Conservation (phyloP, 2,797 vertebrate species). For the Myotis findleyi region DNA sequence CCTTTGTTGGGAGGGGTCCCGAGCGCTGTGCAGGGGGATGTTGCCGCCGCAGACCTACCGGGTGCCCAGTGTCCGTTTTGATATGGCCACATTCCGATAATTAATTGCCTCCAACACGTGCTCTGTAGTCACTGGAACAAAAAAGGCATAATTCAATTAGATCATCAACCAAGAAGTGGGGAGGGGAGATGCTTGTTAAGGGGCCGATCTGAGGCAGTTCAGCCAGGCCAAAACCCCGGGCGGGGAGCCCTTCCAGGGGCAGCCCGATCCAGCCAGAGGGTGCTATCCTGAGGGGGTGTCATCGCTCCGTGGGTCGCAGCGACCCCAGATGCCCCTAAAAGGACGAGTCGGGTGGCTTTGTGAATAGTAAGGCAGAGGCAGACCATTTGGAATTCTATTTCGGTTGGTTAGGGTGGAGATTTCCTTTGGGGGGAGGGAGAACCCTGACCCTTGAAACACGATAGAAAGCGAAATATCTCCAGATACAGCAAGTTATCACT, state of each 20-base stretch:
- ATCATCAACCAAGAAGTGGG: slow-evolving; percentile 85
- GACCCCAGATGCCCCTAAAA: neutral
- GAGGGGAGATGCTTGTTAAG: slow-evolving; percentile 75
- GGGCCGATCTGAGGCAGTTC: slow-evolving; percentile 82
- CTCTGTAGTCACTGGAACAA: slow-evolving; percentile 84
- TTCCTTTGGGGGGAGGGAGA: slow-evolving; percentile 37
- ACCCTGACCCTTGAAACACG: neutral
- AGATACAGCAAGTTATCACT: slow-evolving; percentile 56
- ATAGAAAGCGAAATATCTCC: slow-evolving; percentile 34
- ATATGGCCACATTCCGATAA: slow-evolving; percentile 86
- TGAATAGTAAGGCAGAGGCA: neutral
- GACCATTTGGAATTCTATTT: slow-evolving; percentile 36
- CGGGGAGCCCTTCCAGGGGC: slow-evolving; percentile 80
- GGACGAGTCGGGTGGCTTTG: neutral
- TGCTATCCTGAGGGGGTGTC: slow-evolving; percentile 46
- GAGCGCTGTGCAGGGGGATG: slow-evolving; percentile 71
- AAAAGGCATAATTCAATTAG: slow-evolving; percentile 89
- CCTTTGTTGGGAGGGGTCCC: slow-evolving; percentile 79
- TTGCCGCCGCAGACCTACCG: slow-evolving; percentile 65
- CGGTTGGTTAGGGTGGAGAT: neutral
- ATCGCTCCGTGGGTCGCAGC: neutral
- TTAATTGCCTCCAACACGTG: slow-evolving; percentile 88
- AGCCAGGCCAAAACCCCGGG: slow-evolving; percentile 84
- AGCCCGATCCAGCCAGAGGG: slow-evolving; percentile 37
- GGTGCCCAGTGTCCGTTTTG: slow-evolving; percentile 80